phyloP scores from a whole-genome alignment of 2,797 vertebrate genomes.

The Serranus cabrilla region DNA sequence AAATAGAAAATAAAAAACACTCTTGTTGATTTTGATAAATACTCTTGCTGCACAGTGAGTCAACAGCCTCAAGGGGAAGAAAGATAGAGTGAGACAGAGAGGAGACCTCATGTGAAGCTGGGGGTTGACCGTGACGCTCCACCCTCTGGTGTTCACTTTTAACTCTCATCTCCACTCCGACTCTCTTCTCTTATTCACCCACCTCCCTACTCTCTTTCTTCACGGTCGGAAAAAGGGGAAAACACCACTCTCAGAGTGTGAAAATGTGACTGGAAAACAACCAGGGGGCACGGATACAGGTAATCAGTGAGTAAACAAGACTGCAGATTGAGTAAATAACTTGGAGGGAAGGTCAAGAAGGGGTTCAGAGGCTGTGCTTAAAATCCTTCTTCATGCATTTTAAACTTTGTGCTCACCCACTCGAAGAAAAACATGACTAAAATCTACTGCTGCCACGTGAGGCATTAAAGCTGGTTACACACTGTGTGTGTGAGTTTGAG shows the following conservation, averaged over 20 bases:
- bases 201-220: constrained; percentile 41
- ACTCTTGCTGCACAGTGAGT: constrained; percentile 44
- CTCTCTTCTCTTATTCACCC: constrained; percentile 48
- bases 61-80: constrained; percentile 50
- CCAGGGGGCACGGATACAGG: constrained; percentile 63
- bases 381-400: constrained; percentile 44
- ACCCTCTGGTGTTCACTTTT: constrained; percentile 72
- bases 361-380: constrained; percentile 40
- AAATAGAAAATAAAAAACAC: constrained; percentile 18
- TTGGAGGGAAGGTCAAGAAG: constrained; percentile 52
- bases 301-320: constrained; percentile 68
- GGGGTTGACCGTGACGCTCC: constrained; percentile 57
- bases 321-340: constrained; percentile 66
- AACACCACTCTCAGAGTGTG: constrained; percentile 53
- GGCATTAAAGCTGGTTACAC: neutral
- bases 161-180: constrained; percentile 62
- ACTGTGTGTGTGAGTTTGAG: neutral
- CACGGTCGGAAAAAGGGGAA: constrained; percentile 38
- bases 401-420: constrained; percentile 20
- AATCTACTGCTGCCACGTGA: constrained; percentile 1
- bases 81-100: constrained; percentile 27
- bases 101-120: constrained; percentile 35
- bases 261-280: constrained; percentile 72
- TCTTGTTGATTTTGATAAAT: constrained; percentile 54
- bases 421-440: constrained; percentile 11